These are phyloP conservation scores for Rhopalosiphum padi DNA, from an alignment of 1,140 invertebrate species.

Conservation along the genomic window DNA sequence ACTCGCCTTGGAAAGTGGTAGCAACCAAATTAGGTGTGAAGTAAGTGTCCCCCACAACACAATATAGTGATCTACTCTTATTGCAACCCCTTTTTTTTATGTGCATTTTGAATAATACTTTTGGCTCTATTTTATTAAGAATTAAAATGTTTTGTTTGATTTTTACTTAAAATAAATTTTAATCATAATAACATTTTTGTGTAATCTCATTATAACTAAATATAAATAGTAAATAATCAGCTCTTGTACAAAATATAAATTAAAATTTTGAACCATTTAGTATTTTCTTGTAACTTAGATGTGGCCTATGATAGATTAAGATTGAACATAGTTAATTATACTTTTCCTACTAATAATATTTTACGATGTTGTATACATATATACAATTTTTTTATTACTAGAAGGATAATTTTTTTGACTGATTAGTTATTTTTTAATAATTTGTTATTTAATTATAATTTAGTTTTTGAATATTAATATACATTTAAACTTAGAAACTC, in stretches of 20 bases:
- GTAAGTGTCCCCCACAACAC: conserved; percentile 71
- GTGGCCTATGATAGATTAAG: neutral
- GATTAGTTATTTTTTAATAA: neutral
- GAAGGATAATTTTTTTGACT: neutral
- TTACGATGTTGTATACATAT: neutral
- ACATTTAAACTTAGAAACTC: neutral
- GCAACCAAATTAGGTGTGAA: conserved; percentile 91
- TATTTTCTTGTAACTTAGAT: neutral
- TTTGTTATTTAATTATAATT: neutral
- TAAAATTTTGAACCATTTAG: neutral
- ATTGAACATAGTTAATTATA: neutral
- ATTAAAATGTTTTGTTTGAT: conserved; percentile 15
- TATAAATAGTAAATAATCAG: neutral
- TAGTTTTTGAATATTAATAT: neutral
- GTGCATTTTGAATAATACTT: conserved; percentile 45
- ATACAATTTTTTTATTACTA: neutral
- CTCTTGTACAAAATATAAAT: neutral
- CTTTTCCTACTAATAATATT: neutral
- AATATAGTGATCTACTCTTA: conserved; percentile 19
- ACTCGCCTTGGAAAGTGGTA: conserved; percentile 88
- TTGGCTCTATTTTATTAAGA: conserved; percentile 40
- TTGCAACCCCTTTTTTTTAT: conserved; percentile 44
- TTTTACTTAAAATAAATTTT: conserved; percentile 34
- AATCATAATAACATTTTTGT: neutral
- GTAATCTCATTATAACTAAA: neutral